phyloP scores from a whole-genome alignment of 2,888 invertebrate species.

The Silvanus unidentatus region DNA sequence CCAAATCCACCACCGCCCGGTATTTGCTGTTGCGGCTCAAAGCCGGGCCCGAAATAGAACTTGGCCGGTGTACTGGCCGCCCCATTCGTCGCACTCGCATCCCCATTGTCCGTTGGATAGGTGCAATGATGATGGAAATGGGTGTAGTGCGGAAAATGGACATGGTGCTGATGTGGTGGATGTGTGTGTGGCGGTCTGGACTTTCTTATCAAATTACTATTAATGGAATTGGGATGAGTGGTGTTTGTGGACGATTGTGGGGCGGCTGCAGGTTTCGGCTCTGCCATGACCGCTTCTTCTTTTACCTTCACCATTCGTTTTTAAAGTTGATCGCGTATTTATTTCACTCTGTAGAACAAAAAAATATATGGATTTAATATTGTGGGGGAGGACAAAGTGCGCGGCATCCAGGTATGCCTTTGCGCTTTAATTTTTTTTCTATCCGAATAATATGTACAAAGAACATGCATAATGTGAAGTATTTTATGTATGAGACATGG shows the following conservation, averaged over 20 bases:
- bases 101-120: conserved; percentile 46
- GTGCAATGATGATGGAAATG: conserved; percentile 43
- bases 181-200: conserved; percentile 34
- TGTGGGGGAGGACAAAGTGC: too few relatives aligned
- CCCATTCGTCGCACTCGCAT: conserved; percentile 39
- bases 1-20: conserved; percentile 22
- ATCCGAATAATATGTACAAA: too few relatives aligned
- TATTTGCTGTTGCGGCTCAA: conserved; percentile 49
- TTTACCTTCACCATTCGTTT: conserved; percentile 46
- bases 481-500: too few relatives aligned
- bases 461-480: too few relatives aligned
- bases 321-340: too few relatives aligned
- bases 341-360: too few relatives aligned
- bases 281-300: conserved; percentile 42
- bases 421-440: too few relatives aligned
- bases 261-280: conserved; percentile 34
- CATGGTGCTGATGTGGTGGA: conserved; percentile 51
- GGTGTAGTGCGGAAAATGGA: conserved; percentile 44
- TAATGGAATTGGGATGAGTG: conserved; percentile 15
- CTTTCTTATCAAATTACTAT: conserved; percentile 9
- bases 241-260: conserved; percentile 17
- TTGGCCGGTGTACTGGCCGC: conserved; percentile 47
- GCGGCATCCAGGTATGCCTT: too few relatives aligned
- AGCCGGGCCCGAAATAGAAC: conserved; percentile 57
- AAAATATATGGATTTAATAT: too few relatives aligned